Evolutionary conservation across 2,113 vertebrate species (phyloP).

Genomic region (Charadrius vociferus): DNA sequence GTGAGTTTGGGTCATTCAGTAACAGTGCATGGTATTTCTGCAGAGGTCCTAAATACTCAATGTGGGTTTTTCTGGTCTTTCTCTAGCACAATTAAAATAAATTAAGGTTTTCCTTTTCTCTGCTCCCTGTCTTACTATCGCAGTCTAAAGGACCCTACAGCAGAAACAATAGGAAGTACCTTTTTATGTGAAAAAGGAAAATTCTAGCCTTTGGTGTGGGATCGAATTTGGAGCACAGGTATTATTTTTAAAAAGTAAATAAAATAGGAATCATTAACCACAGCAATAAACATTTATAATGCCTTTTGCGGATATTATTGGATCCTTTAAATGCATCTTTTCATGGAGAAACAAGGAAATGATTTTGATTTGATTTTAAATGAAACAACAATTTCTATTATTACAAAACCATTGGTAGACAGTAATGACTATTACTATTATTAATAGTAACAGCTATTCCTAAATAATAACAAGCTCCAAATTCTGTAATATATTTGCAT

Average conservation of each 20-base stretch:
- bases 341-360: background rate
- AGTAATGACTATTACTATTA: background rate
- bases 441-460: background rate
- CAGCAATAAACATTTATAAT: background rate
- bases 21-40: background rate
- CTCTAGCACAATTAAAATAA: background rate
- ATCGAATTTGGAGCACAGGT: background rate
- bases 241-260: background rate
- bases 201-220: background rate
- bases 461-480: background rate
- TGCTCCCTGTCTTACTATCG: background rate
- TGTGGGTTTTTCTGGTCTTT: accelerated
- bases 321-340: background rate
- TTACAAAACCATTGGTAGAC: background rate
- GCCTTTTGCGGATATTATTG: background rate
- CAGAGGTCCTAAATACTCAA: background rate
- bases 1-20: too few species aligned
- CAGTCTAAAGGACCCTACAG: background rate
- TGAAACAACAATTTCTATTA: background rate
- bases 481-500: background rate
- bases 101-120: background rate
- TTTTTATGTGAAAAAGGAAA: background rate
- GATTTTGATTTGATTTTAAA: background rate
- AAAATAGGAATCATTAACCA: background rate
- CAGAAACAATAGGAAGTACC: background rate